Conservation (phyloP, 2,113 vertebrate genomes). For the Xenus cinereus region DNA sequence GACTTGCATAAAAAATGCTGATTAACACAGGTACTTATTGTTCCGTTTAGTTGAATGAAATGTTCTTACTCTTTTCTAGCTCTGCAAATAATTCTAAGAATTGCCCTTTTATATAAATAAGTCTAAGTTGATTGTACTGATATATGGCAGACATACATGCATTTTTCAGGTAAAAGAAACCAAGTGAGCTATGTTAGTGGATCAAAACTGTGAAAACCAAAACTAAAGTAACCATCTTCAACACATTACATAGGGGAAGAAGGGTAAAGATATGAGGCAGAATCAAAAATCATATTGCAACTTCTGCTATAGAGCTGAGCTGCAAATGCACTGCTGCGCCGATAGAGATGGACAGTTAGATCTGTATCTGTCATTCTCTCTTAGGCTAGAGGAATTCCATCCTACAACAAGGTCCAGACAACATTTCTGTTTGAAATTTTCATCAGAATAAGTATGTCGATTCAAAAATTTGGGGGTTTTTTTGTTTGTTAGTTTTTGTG, state of each 20-base stretch:
- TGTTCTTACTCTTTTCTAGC: background rate
- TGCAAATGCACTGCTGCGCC: background rate
- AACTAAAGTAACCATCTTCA: background rate
- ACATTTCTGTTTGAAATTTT: background rate
- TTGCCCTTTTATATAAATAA: background rate
- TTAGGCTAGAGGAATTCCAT: background rate
- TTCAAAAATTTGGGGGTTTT: background rate
- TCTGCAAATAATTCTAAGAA: background rate
- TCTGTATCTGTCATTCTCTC: background rate
- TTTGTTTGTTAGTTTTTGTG: background rate
- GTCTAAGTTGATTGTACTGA: background rate
- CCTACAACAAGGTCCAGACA: background rate
- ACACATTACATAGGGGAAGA: background rate
- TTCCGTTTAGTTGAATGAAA: background rate
- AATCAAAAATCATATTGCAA: background rate
- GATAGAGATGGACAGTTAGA: background rate
- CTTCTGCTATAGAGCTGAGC: background rate
- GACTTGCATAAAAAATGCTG: background rate
- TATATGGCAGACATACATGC: background rate
- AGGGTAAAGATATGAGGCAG: background rate
- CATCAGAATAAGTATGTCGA: background rate
- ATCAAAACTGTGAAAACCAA: background rate
- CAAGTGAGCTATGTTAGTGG: background rate
- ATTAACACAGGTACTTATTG: background rate
- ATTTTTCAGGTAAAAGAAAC: background rate